phyloP scores from a whole-genome alignment of 2,888 invertebrate genomes.

The Xanthorhoe designata region DNA sequence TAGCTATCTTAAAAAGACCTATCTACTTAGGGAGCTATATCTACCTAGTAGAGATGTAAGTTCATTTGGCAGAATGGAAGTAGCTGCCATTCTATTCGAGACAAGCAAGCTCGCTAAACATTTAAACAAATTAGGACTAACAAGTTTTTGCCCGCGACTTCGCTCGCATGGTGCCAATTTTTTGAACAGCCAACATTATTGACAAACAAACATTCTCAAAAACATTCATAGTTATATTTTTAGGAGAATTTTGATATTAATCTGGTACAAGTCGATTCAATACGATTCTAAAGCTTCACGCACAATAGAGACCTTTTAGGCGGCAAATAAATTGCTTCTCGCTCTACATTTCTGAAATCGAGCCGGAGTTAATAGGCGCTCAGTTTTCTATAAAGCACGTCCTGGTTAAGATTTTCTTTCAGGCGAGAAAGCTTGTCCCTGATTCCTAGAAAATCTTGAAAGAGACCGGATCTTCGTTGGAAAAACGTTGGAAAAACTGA shows the following conservation, averaged over 20 bases:
- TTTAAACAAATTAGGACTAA: too few relatives aligned
- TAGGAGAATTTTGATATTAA: not conserved
- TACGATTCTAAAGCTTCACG: not conserved
- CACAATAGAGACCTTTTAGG: not conserved
- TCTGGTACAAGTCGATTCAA: not conserved
- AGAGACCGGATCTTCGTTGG: not conserved
- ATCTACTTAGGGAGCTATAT: too few relatives aligned
- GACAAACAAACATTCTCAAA: too few relatives aligned
- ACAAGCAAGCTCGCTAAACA: too few relatives aligned
- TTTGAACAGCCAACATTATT: too few relatives aligned
- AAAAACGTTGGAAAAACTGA: not conserved
- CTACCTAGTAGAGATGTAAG: too few relatives aligned
- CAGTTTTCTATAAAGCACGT: not conserved
- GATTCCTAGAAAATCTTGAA: not conserved
- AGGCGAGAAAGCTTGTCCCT: not conserved
- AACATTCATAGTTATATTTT: too few relatives aligned
- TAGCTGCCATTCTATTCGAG: too few relatives aligned
- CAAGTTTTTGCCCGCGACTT: too few relatives aligned
- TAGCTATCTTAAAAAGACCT: too few relatives aligned
- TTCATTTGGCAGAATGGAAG: too few relatives aligned
- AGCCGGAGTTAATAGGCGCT: not conserved
- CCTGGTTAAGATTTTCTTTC: not conserved
- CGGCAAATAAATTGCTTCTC: not conserved
- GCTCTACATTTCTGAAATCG: conserved; percentile 1
- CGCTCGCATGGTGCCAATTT: too few relatives aligned